A percentile compares a stretch with the other conserved stretches of the same genome.
phyloP scores from a whole-genome alignment of 2,113 vertebrate species.

The Stegostoma tigrinum region DNA sequence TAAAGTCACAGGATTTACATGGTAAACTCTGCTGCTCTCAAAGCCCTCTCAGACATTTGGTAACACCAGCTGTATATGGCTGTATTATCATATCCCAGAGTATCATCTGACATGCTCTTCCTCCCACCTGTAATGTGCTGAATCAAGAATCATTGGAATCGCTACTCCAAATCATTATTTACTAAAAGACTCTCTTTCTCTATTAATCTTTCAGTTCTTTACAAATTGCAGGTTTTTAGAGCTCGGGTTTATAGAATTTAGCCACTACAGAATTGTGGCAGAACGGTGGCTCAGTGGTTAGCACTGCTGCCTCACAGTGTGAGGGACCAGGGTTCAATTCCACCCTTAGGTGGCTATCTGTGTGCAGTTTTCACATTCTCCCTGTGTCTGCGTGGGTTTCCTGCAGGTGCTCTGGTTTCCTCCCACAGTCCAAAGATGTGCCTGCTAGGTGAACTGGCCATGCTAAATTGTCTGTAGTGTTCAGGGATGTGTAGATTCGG shows the following conservation, averaged over 20 bases:
- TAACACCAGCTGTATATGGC: not conserved
- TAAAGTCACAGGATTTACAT: not conserved
- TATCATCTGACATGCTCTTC: not conserved
- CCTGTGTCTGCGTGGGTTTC: too few relatives aligned
- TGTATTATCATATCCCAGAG: not conserved
- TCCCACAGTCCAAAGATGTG: too few relatives aligned
- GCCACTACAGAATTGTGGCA: not conserved
- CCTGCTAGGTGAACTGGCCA: too few relatives aligned
- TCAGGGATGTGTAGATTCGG: too few relatives aligned
- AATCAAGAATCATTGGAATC: not conserved
- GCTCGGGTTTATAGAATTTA: not conserved
- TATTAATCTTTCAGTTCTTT: not conserved
- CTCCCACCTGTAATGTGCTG: not conserved
- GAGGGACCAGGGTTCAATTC: too few relatives aligned
- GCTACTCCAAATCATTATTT: not conserved
- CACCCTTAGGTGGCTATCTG: too few relatives aligned
- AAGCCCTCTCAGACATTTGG: not conserved
- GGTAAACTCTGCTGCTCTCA: not conserved
- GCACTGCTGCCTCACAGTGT: too few relatives aligned
- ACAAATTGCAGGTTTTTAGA: not conserved
- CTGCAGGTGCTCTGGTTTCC: too few relatives aligned
- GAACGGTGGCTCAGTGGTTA: too few relatives aligned
- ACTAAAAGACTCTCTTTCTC: not conserved
- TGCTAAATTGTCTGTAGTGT: too few relatives aligned
- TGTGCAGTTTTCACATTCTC: too few relatives aligned